Conservation (phyloP, 2,797 vertebrate species). For the Enteromius mattozi region DNA sequence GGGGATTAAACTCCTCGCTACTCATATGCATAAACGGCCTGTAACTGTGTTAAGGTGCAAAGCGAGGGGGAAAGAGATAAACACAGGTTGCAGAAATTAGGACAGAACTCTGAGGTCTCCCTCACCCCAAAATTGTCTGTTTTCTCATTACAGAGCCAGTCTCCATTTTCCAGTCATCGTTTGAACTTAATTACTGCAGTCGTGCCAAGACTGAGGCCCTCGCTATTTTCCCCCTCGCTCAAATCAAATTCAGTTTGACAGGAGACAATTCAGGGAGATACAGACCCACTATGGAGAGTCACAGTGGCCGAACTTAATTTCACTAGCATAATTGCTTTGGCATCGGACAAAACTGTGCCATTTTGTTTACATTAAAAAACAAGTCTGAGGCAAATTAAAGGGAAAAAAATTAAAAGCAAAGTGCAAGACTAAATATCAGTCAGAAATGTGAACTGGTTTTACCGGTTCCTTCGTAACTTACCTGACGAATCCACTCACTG, state of each 20-base stretch:
- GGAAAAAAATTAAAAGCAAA: not conserved
- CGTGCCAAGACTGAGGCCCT: constrained; percentile 43
- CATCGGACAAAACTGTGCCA: constrained; percentile 31
- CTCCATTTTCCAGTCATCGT: constrained; percentile 58
- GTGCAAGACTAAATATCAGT: constrained; percentile 12
- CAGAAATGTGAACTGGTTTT: not conserved
- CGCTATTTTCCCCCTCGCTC: constrained; percentile 37
- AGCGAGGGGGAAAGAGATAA: constrained; percentile 52
- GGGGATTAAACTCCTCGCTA: constrained; percentile 32
- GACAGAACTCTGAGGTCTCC: constrained; percentile 36
- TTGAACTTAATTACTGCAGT: constrained; percentile 60
- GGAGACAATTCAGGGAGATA: constrained; percentile 52
- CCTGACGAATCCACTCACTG: too few relatives aligned
- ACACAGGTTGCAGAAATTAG: constrained; percentile 48
- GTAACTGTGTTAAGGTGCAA: constrained; percentile 45
- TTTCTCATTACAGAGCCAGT: constrained; percentile 65
- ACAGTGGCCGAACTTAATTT: constrained; percentile 58
- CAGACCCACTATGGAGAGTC: constrained; percentile 26
- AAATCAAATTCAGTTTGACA: constrained; percentile 53
- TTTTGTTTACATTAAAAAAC: constrained; percentile 58
- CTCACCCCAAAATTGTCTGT: constrained; percentile 35
- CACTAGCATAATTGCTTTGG: constrained; percentile 59
- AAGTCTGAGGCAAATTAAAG: constrained; percentile 7
- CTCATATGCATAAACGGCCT: constrained; percentile 48
- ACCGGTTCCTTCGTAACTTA: not conserved